Percentiles rank a stretch among this genome's conserved stretches.
Evolutionary conservation across 2,797 vertebrate genomes (phyloP).

Genomic region (Helarctos malayanus): DNA sequence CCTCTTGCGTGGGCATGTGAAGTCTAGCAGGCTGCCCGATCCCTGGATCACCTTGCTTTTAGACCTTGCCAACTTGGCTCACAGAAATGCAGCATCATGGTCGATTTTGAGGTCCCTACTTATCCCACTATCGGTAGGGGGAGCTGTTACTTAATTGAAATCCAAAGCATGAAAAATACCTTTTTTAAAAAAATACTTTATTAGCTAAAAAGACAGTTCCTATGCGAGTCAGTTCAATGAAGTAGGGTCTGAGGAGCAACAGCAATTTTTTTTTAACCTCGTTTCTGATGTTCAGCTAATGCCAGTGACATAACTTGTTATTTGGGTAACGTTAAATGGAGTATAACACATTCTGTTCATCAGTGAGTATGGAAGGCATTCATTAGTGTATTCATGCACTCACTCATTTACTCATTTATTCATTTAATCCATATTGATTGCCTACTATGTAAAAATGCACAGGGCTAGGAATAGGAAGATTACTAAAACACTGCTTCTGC

Average conservation of each 20-base stretch:
- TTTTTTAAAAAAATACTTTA: not conserved
- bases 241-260: not conserved
- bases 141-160: conserved; percentile 63
- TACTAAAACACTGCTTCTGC: not conserved
- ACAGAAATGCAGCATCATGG: not conserved
- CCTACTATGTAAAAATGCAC: not conserved
- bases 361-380: not conserved
- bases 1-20: not conserved
- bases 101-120: not conserved
- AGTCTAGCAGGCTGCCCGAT: conserved; percentile 45
- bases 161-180: not conserved
- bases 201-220: not conserved
- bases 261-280: not conserved
- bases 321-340: not conserved
- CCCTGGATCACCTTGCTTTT: not conserved
- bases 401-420: not conserved
- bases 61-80: conserved; percentile 57
- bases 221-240: not conserved
- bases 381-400: not conserved
- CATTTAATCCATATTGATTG: not conserved
- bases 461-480: not conserved
- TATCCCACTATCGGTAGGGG: not conserved
- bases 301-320: not conserved
- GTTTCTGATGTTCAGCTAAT: not conserved
- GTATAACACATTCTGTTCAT: not conserved